Base-by-base conservation (phyloP, 2,888 invertebrate species). In the Pecten maximus region DNA sequence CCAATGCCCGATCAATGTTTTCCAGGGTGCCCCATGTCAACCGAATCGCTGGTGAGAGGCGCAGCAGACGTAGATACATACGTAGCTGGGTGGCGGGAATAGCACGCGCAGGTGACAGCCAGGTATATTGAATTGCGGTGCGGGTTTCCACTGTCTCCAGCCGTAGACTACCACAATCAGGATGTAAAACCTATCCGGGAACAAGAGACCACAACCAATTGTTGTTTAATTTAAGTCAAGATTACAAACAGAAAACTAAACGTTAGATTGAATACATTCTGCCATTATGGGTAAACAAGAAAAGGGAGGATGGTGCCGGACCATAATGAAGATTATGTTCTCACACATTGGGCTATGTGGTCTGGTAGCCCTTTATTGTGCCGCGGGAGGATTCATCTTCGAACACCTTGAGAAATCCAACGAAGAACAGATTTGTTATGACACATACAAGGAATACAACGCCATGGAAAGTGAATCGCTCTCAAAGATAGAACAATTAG, bases 311-410 rank as follows among this genome's bases (percentile, higher is more conserved):
- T 95, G 95, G 91, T 95, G 95, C 91, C 96, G 95, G 90, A 94
- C 95, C 90, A 92, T 95, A 50, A 93, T 95, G 92, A 96, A 96
- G 94, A 96, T 96, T 90, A 92, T 96, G 92, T 96, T 96, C 93
- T 96, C 96, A 0, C 96, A 97, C 91, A 93, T 97, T 54, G 97
- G 96, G 0, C 94, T 97, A 15, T 95, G 95, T 89, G 94, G 94
- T 44, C 95, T 96, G 95, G 96, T 96, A 10, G 93, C 95, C 0
- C 93, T 95, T 19, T 96, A 96, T 94, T 94, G 95, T 87, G 95
- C 96, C 3, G 96, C 96, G 1, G 97, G 97, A 0, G 96, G 96
- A 0, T 96, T 96, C 93, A 96, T 96, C 88, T 96, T 96, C 92
- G 95, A 96, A 92, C 96, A 96, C 91, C 94, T 96, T 88, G 96